phyloP scores from a whole-genome alignment of 2,113 vertebrate species.

The Sisor rabdophorus region DNA sequence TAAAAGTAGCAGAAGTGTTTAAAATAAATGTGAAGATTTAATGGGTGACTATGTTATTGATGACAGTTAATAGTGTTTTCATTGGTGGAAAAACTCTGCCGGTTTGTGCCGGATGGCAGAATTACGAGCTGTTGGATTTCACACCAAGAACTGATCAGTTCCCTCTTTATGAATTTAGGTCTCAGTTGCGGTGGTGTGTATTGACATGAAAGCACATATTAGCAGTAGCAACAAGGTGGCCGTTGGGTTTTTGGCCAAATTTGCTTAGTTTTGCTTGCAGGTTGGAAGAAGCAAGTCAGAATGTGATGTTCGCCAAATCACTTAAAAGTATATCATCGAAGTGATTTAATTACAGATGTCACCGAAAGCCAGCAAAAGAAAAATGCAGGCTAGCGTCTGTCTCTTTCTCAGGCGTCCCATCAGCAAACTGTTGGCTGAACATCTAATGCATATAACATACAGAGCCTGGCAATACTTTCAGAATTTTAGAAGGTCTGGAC shows the following conservation, averaged over 20 bases:
- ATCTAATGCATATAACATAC: too few species aligned
- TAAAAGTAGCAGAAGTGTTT: too few species aligned
- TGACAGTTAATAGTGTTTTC: background rate
- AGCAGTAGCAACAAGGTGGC: background rate
- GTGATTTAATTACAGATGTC: too few species aligned
- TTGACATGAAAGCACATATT: background rate
- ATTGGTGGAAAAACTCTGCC: constrained; percentile 13
- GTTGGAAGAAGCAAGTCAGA: background rate
- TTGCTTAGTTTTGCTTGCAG: background rate
- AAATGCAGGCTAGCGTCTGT: too few species aligned
- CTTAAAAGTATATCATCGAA: too few species aligned
- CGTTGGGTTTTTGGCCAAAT: background rate
- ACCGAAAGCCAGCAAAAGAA: too few species aligned
- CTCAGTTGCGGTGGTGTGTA: constrained; percentile 14
- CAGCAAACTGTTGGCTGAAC: too few species aligned
- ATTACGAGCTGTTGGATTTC: constrained; percentile 24
- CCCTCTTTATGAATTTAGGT: background rate
- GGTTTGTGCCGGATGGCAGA: background rate
- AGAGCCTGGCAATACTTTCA: too few species aligned
- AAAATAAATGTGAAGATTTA: constrained; percentile 1
- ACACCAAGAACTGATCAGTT: constrained; percentile 16
- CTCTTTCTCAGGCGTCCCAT: too few species aligned
- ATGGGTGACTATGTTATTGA: background rate
- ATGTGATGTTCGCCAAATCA: background rate
- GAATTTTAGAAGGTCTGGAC: too few species aligned